Evolutionary conservation across 1,140 invertebrate genomes (phyloP), one percentile per base, ranked within the genome.

Genomic region (Halyomorpha halys): DNA sequence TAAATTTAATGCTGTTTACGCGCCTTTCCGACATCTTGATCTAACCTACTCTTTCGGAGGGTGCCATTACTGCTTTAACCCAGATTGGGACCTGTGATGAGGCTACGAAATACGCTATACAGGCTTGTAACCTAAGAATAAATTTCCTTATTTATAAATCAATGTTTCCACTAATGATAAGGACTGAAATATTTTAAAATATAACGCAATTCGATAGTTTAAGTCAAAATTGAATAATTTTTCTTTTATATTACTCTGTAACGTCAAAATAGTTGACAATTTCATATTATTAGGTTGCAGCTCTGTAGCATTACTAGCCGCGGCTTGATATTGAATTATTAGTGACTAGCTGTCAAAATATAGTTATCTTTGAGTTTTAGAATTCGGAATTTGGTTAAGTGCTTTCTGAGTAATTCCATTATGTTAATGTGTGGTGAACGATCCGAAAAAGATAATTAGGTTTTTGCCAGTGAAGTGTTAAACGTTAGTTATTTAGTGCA

Each of bases 401-500:
- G 27, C 21, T 19, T 23, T 18, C 3, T 44, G 18, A 25, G 8
- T 19, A 21, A 21, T 61, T n/a, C 54, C 45, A 63, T 30, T 53
- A 63, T 63, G 62, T 34, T 63, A 27, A 63, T 53, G 25, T 30
- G 27, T 51, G 62, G 62, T 63, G 62, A 63, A 63, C 62, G 49
- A 30, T 63, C 47, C 39, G 47, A 27, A 63, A 27, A 34, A 53
- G 39, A 62, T 45, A 45, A 25, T 23, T 54, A 54, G 53, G 2
- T 25, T 8, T 27, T 16, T n/a, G 54, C 25, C 23, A 59, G 54
- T 23, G 16, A n/a, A 49, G 19, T 49, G n/a, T 49, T 21, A 4
- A 18, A 21, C 47, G 47, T 21, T 39, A 49, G 47, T 19, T 30
- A 30, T 30, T 30, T 49, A 49, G 19, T 19, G 6, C 47, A 18